Evolutionary conservation across 2,113 vertebrate species (phyloP).

Genomic region (Oreochromis aureus): DNA sequence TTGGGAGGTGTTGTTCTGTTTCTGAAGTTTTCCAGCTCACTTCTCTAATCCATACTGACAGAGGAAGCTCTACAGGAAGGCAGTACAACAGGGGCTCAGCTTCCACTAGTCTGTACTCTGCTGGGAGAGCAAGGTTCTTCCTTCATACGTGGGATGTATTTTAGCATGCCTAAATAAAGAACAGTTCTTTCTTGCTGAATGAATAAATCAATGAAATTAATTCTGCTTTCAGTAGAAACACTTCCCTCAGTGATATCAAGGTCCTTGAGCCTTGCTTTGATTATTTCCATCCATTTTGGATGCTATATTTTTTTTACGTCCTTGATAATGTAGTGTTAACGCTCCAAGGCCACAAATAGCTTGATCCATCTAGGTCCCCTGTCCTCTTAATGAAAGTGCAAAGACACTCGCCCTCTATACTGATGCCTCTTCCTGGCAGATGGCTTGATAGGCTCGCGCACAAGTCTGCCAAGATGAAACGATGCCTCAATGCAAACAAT

Average conservation of each 20-base stretch:
- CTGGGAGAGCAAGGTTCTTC: constrained; percentile 11
- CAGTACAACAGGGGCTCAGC: constrained; percentile 14
- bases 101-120: constrained; percentile 7
- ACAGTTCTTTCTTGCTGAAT: background rate
- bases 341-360: background rate
- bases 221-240: background rate
- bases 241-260: background rate
- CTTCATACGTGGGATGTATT: background rate
- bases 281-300: background rate
- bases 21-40: constrained; percentile 36
- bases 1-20: constrained; percentile 35
- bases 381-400: constrained; percentile 14
- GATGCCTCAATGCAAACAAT: constrained; percentile 61
- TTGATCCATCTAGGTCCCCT: background rate
- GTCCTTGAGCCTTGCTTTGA: background rate
- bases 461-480: constrained; percentile 14
- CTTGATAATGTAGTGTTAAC: background rate
- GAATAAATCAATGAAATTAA: constrained; percentile 20
- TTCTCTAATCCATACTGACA: constrained; percentile 50
- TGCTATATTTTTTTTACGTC: background rate
- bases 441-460: constrained; percentile 18
- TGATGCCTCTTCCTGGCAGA: constrained; percentile 36
- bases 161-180: constrained; percentile 22
- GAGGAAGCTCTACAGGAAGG: constrained; percentile 19
- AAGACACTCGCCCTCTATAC: constrained; percentile 13